Conservation (phyloP, 2,797 vertebrate genomes). For the Aldrovandia affinis region DNA sequence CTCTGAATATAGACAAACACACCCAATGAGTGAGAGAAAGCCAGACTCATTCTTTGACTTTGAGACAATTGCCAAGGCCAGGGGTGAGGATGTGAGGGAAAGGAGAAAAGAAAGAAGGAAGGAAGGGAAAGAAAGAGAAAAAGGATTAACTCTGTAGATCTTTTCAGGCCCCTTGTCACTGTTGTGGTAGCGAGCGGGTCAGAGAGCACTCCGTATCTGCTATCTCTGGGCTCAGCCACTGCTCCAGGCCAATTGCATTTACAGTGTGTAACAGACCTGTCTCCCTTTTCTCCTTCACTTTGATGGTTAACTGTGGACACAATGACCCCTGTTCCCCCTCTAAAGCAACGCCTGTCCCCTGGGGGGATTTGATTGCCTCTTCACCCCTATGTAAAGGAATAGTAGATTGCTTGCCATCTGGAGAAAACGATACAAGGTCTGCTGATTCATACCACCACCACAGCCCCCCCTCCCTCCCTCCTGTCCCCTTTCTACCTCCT, state of each 20-base stretch:
- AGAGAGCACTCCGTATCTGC: neutral
- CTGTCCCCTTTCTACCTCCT: conserved; percentile 15
- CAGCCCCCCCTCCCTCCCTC: conserved; percentile 51
- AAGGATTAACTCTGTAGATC: neutral
- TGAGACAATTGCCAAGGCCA: neutral
- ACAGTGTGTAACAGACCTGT: conserved; percentile 34
- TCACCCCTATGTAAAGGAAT: conserved; percentile 67
- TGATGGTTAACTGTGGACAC: conserved; percentile 34
- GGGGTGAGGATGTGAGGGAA: neutral
- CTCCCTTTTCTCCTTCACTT: conserved; percentile 36
- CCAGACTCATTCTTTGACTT: neutral
- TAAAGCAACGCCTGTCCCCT: conserved; percentile 61
- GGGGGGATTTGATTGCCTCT: conserved; percentile 67
- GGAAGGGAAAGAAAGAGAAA: neutral
- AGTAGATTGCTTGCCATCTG: conserved; percentile 71
- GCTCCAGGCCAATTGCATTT: neutral
- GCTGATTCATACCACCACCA: conserved; percentile 75
- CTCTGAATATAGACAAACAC: neutral
- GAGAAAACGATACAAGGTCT: conserved; percentile 67
- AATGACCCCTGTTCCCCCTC: conserved; percentile 48
- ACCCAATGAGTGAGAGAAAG: neutral
- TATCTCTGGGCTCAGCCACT: neutral
- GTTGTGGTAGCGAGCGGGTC: neutral
- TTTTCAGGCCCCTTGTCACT: neutral
- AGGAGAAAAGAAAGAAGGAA: neutral